These are phyloP conservation scores for Xylocampa areola DNA, from an alignment of 2,888 invertebrate genomes.

Conservation along the genomic window DNA sequence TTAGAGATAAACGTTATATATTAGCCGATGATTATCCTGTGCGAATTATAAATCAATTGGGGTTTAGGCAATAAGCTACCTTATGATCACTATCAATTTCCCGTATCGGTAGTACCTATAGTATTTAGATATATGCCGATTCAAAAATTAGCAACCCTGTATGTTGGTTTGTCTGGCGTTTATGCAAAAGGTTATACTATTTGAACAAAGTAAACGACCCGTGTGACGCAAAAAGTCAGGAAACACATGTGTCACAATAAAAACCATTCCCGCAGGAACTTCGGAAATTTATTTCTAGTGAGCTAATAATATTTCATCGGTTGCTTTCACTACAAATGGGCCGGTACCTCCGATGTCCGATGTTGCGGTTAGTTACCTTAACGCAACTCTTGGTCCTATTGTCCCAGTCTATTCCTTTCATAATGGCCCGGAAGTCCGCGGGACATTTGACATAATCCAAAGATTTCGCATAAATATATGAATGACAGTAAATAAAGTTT, in stretches of 20 bases:
- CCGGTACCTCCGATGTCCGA: slow-evolving; percentile 40
- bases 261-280: slow-evolving; percentile 47
- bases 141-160: too few relatives aligned
- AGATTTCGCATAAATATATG: slow-evolving; percentile 76
- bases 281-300: slow-evolving; percentile 55
- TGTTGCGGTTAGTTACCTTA: slow-evolving; percentile 75
- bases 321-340: slow-evolving; percentile 49
- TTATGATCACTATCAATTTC: slow-evolving; percentile 15
- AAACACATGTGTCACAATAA: slow-evolving; percentile 43
- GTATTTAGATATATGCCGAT: too few relatives aligned
- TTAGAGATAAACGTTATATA: slow-evolving; percentile 6
- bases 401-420: slow-evolving; percentile 63
- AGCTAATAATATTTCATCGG: slow-evolving; percentile 55
- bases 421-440: slow-evolving; percentile 81
- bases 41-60: slow-evolving; percentile 19
- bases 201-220: slow-evolving; percentile 22
- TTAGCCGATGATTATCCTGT: slow-evolving; percentile 7
- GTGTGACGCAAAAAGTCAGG: slow-evolving; percentile 30
- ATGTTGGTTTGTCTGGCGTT: too few relatives aligned
- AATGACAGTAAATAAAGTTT: slow-evolving; percentile 84
- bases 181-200: slow-evolving; percentile 5
- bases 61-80: slow-evolving; percentile 12
- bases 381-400: slow-evolving; percentile 68
- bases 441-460: slow-evolving; percentile 70
- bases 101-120: neutral